Base-by-base conservation (phyloP, 1,140 invertebrate species). In the Procambarus virginalis region DNA sequence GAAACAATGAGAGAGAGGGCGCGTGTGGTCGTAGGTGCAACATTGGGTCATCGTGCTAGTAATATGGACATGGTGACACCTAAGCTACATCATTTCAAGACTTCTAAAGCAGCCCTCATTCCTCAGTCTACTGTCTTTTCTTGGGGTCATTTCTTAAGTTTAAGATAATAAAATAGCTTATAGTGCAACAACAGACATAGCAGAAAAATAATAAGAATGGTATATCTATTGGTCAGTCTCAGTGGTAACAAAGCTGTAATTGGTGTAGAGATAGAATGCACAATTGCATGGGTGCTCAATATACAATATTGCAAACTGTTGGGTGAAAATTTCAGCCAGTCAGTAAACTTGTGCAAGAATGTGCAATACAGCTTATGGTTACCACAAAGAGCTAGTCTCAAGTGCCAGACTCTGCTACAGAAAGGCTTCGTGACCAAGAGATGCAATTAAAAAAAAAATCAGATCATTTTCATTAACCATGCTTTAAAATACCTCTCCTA, bases 401-500 rank as follows among this genome's bases (percentile, higher is more conserved):
- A 34, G 68, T 70, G 68, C 68, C 68, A 70, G 68, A 70, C 22
- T 70, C 68, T 70, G 68, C 68, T 70, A 70, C 68, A 70, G 20
- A 70, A 70, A 70, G 68, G 68, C 68, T 22, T 70, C 68, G 22
- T 70, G n/a, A 70, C 20, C n/a, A 70, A 70, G n/a, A 22, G 20
- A 34, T 17, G 34, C 2, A 12, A 12, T 64, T 17, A 64, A 64
- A 70, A 22, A 70, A 70, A 22, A 70, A 70, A 70, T 17, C 22
- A 70, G 20, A 70, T 70, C 68, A 70, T 70, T 22, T 70, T n/a
- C 22, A 70, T 70, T 70, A 70, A 70, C n/a, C 68, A 70, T 70
- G 68, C 68, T 70, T 79, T 79, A 79, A 79, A 79, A 79, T 79
- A 79, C 77, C 77, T 79, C 77, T 79, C 49, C 77, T 79, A 79